Base-by-base conservation (phyloP, 2,113 vertebrate species). In the Pygoscelis adeliae region DNA sequence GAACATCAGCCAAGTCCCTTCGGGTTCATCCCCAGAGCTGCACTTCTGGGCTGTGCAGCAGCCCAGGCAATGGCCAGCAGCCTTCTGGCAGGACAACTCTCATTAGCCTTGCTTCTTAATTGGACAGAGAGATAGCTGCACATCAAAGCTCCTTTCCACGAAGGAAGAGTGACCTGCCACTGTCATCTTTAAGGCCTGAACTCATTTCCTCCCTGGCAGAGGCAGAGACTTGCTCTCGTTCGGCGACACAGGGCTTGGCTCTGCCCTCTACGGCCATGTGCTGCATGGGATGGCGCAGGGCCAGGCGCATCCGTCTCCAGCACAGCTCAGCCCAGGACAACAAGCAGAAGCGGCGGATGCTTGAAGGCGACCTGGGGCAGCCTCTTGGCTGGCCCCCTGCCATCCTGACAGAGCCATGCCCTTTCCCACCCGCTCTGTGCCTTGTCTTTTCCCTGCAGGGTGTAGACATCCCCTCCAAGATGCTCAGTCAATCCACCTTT, bases 41-140 rank as follows among this genome's bases (percentile, higher is more conserved):
- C 0, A 0, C 17, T 70, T 40, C 38, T 20, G 42, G 66, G n/a
- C 3, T 1, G 9, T 23, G 42, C 50, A 10, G 66, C 0, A 0
- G 11, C 49, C 62, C 29, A 47, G 76, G 55, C 0, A 0, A 10
- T 3, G 62, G 69, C 52, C 69, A 53, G 63, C 40, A 87, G 65
- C 83, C 49, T 84, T 44, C 40, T 0, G 0, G 16, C 34, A 62
- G 62, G 61, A 87, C 86, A n/a, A 10, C 36, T 17, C 44, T 74
- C 70, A 9, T 46, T 25, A 79, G 58, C 26, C 21, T 83, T 10
- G 16, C 18, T 50, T 69, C 56, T 62, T 49, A 72, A 42, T 3
- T 38, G 73, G 65, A 23, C 69, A 56, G 52, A 71, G 53, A 63
- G 38, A 26, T 5, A 69, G 19, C 62, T 92, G 90, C 30, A 26